Conservation (phyloP, 2,888 invertebrate species). For the Heliconius charithonia region DNA sequence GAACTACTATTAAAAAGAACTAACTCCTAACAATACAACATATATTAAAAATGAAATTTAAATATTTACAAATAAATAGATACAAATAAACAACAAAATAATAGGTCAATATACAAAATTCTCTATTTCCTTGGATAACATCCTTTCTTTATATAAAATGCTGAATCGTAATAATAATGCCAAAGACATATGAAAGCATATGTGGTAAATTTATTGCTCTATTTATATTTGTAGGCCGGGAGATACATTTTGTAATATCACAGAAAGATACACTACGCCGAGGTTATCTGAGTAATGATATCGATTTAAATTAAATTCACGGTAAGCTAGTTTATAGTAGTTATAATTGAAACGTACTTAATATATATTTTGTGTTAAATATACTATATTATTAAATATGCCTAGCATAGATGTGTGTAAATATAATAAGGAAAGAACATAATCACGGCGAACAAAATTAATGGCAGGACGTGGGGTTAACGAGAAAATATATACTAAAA, state of each 20-base stretch:
- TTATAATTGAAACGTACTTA: neutral
- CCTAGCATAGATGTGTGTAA: too few species aligned
- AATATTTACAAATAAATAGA: neutral
- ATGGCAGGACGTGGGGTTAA: too few species aligned
- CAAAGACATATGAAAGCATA: slow-evolving; percentile 24
- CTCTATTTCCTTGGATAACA: neutral
- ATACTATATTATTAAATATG: neutral
- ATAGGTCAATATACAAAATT: neutral
- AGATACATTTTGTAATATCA: slow-evolving; percentile 31
- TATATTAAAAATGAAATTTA: too few species aligned
- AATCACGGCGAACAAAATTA: too few species aligned
- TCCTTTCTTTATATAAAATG: neutral
- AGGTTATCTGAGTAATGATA: slow-evolving; percentile 40
- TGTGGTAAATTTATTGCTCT: slow-evolving; percentile 36
- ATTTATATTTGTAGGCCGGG: slow-evolving; percentile 27
- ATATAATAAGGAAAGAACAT: too few species aligned
- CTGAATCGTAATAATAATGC: slow-evolving; percentile 15
- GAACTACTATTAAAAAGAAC: too few species aligned
- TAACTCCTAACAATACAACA: too few species aligned
- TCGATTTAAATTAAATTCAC: slow-evolving; percentile 16
- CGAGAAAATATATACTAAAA: too few species aligned
- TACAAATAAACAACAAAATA: neutral
- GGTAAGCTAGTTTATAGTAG: neutral
- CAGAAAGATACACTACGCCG: slow-evolving; percentile 37
- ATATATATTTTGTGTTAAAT: neutral